Base-by-base conservation (phyloP, 1,140 invertebrate species). In the Steinernema khuongi region DNA sequence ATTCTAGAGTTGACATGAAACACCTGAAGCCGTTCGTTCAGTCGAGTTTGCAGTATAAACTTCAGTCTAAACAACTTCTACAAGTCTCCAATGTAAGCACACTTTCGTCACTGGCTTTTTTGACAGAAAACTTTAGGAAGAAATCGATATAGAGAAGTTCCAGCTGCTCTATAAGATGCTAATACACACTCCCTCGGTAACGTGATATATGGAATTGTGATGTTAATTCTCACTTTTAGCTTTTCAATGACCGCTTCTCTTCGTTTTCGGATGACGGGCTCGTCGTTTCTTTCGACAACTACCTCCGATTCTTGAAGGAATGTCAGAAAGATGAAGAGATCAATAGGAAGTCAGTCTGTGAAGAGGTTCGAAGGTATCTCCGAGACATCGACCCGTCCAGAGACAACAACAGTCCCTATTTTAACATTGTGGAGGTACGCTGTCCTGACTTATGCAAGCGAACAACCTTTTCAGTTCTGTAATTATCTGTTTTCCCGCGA, bases 21-120 rank as follows among this genome's bases (percentile, higher is more conserved):
- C 79, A 85, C 41, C 80, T 84, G 84, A 84, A 85, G 71, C 83
- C 83, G 17, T 84, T 85, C 66, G 81, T 85, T 32, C 83, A 84
- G 74, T 80, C 81, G 0, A 82, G 69, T 32, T 69, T 84, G 19
- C 83, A 84, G 75, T 85, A 71, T 73, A 84, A 84, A 77, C 70
- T 71, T 4, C 70, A 71, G 22, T 71, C 70, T 14, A 71, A 67
- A 29, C 70, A 71, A 19, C 30, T 71, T 14, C 43, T 29, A 26
- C 43, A 44, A 18, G 4, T 71, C 30, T 2, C 31, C 1, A 30
- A 71, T 17, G 50, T 60, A 11, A 26, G 50, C 50, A 22, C 7
- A 41, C n/a, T 26, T 60, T 60, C 50, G 50, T 60, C 26, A n/a
- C n/a, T 26, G 14, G 50, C 50, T 7, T 7, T n/a, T 60, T 17